Evolutionary conservation across 2,797 vertebrate species (phyloP).

Genomic region (Clamator glandarius): DNA sequence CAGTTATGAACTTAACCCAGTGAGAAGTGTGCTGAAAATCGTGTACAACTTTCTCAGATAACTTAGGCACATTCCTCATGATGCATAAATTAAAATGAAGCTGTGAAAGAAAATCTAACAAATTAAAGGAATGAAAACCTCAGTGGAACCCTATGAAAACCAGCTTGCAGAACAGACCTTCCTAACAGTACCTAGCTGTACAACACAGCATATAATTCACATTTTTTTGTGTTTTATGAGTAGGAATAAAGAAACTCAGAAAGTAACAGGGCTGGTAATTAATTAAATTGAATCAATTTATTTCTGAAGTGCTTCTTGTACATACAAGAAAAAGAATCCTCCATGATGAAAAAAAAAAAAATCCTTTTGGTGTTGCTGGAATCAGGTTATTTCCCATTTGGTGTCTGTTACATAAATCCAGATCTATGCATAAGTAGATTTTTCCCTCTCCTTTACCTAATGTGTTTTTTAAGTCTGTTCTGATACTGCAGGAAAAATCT

Average conservation of each 20-base stretch:
- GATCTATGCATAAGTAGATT: background rate
- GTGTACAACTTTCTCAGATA: background rate
- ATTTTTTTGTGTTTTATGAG: background rate
- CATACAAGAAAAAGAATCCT: background rate
- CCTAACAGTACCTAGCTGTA: background rate
- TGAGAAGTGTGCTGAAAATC: background rate
- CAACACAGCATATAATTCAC: background rate
- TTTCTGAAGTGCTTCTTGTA: background rate
- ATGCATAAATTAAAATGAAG: background rate
- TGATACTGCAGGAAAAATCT: background rate
- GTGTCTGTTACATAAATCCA: background rate
- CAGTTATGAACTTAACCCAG: background rate
- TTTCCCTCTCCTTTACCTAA: background rate
- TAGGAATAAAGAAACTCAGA: background rate
- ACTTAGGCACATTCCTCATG: background rate
- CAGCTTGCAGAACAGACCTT: background rate
- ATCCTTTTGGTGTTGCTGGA: background rate
- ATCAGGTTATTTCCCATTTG: background rate
- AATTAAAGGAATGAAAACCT: background rate
- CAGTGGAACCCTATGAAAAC: background rate
- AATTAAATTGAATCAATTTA: slow-evolving; percentile 2
- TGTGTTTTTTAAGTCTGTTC: background rate
- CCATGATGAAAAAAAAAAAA: background rate
- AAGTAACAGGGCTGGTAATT: background rate
- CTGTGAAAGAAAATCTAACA: background rate